phyloP scores from a whole-genome alignment of 1,140 invertebrate species.

The Drosophila murphyi region DNA sequence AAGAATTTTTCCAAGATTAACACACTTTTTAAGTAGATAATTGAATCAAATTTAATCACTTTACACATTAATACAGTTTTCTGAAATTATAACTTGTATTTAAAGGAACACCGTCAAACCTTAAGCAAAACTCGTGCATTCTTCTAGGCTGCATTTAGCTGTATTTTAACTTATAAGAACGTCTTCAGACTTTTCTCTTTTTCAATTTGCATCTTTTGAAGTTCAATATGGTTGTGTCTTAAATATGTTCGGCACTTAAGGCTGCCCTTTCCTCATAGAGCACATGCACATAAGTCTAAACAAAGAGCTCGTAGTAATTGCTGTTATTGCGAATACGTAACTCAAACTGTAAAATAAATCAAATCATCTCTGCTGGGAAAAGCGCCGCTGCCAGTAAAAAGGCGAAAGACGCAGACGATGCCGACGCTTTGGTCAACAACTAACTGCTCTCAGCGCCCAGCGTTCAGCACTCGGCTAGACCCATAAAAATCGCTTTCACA shows the following conservation, averaged over 20 bases:
- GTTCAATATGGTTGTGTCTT: neutral
- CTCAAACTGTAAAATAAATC: slow-evolving; percentile 71
- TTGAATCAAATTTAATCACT: too few species aligned
- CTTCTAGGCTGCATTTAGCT: too few species aligned
- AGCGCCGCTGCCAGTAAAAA: slow-evolving; percentile 67
- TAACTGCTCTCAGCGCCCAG: too few species aligned
- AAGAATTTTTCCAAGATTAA: too few species aligned
- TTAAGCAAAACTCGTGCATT: too few species aligned
- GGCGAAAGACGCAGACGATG: neutral
- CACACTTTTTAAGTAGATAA: too few species aligned
- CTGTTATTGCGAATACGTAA: slow-evolving; percentile 37
- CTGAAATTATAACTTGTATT: too few species aligned
- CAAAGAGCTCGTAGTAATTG: slow-evolving; percentile 8
- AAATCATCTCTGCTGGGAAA: slow-evolving; percentile 29
- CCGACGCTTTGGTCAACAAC: slow-evolving; percentile 14
- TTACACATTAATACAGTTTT: too few species aligned
- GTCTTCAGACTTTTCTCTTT: too few species aligned
- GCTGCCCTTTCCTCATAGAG: neutral
- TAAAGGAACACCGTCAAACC: too few species aligned
- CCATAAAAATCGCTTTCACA: slow-evolving; percentile 72
- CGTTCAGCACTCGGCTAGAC: neutral
- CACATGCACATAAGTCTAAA: neutral
- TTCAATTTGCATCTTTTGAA: neutral
- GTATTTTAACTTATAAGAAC: too few species aligned
- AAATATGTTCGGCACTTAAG: too few species aligned